phyloP scores from a whole-genome alignment of 2,888 invertebrate genomes.

The Platycheirus albimanus region DNA sequence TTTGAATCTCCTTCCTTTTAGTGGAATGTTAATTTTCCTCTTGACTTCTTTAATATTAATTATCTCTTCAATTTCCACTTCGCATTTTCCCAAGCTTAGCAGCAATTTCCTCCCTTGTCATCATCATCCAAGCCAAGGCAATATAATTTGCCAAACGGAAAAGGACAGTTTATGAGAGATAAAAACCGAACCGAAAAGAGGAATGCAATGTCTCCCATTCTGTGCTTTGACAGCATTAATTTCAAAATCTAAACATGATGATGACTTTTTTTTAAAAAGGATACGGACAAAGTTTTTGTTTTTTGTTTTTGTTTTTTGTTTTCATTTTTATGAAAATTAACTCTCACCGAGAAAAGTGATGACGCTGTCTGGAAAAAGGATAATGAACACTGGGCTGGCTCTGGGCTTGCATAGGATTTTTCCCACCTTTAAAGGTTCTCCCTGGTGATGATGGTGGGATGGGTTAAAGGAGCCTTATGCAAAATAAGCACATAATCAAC shows the following conservation, averaged over 20 bases:
- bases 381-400: constrained; percentile 49
- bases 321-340: constrained; percentile 9
- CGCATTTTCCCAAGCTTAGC: background rate
- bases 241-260: constrained; percentile 1
- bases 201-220: background rate
- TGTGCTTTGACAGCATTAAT: constrained; percentile 31
- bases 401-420: constrained; percentile 22
- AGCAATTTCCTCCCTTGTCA: background rate
- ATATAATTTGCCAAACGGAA: background rate
- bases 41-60: background rate
- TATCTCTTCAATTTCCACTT: background rate
- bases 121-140: background rate
- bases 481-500: constrained; percentile 60
- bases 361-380: constrained; percentile 38
- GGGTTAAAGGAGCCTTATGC: constrained; percentile 18
- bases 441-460: too few relatives aligned
- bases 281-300: too few relatives aligned
- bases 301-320: background rate
- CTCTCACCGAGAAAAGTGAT: constrained; percentile 25
- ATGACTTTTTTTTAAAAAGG: too few relatives aligned
- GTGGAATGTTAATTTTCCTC: background rate
- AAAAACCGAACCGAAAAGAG: background rate
- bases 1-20: background rate
- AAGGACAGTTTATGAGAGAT: background rate
- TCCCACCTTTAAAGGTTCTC: constrained; percentile 6